Evolutionary conservation across 2,113 vertebrate genomes (phyloP).

Genomic region (Phrynosoma blainvillii): DNA sequence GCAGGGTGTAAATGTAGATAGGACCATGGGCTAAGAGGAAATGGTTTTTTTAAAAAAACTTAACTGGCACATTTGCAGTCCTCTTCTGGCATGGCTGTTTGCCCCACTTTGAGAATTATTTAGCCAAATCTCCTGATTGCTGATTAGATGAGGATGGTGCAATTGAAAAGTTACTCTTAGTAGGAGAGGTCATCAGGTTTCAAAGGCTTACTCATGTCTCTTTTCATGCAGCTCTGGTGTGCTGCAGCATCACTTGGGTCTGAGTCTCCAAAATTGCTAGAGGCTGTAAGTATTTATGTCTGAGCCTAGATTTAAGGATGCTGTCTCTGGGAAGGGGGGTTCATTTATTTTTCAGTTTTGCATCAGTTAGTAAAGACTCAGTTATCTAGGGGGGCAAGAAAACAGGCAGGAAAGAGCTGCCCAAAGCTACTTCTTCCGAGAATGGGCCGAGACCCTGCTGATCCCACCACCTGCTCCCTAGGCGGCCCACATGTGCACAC

Average conservation of each 20-base stretch:
- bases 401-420: too few relatives aligned
- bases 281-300: slow-evolving; percentile 1
- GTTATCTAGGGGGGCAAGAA: neutral
- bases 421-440: too few relatives aligned
- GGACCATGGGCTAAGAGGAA: neutral
- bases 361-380: neutral
- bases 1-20: neutral
- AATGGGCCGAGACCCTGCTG: too few relatives aligned
- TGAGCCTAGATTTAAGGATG: neutral
- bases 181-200: neutral
- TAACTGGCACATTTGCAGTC: neutral
- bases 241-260: slow-evolving; percentile 5
- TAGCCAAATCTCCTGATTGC: neutral
- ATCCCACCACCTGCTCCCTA: too few relatives aligned
- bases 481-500: too few relatives aligned
- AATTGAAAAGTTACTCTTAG: too few relatives aligned
- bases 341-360: neutral
- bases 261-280: neutral
- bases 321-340: too few relatives aligned
- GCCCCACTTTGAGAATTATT: too few relatives aligned
- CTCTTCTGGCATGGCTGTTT: neutral
- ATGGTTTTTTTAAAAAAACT: too few relatives aligned
- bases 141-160: too few relatives aligned
- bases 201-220: neutral
- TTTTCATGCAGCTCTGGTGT: slow-evolving; percentile 22